phyloP scores from a whole-genome alignment of 2,888 invertebrate species.

The Monochamus alternatus region DNA sequence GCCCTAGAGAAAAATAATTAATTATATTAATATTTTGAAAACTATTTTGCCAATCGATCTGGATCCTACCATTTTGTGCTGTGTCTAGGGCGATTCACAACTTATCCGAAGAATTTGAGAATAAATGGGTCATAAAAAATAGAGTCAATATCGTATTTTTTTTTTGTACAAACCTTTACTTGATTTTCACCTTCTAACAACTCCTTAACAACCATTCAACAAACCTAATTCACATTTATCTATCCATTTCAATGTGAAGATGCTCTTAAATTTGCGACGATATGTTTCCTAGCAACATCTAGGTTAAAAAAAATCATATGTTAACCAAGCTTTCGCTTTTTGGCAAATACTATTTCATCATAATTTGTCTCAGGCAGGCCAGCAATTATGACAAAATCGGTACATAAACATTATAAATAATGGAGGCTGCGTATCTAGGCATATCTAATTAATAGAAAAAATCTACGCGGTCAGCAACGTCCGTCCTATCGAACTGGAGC shows the following conservation, averaged over 20 bases:
- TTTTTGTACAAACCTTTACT: too few relatives aligned
- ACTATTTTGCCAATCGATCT: too few relatives aligned
- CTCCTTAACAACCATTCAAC: too few relatives aligned
- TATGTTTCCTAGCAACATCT: background rate
- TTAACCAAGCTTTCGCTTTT: background rate
- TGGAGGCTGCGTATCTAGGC: background rate
- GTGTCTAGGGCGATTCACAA: too few relatives aligned
- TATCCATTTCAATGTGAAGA: background rate
- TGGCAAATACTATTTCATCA: background rate
- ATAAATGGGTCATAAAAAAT: too few relatives aligned
- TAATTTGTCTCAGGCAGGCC: background rate
- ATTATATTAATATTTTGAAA: too few relatives aligned
- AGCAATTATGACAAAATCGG: background rate
- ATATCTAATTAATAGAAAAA: constrained; percentile 1
- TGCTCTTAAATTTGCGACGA: background rate
- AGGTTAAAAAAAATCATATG: background rate
- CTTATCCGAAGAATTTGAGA: too few relatives aligned
- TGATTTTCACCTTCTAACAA: too few relatives aligned
- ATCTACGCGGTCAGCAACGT: background rate
- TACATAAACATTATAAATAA: background rate
- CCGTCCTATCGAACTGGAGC: background rate
- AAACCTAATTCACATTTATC: too few relatives aligned
- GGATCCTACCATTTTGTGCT: too few relatives aligned
- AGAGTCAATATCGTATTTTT: too few relatives aligned
- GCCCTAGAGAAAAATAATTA: too few relatives aligned